Percentiles rank a stretch among this genome's conserved stretches.
Evolutionary conservation across 1,140 invertebrate species (phyloP).

Genomic region (Marisa cornuarietis): DNA sequence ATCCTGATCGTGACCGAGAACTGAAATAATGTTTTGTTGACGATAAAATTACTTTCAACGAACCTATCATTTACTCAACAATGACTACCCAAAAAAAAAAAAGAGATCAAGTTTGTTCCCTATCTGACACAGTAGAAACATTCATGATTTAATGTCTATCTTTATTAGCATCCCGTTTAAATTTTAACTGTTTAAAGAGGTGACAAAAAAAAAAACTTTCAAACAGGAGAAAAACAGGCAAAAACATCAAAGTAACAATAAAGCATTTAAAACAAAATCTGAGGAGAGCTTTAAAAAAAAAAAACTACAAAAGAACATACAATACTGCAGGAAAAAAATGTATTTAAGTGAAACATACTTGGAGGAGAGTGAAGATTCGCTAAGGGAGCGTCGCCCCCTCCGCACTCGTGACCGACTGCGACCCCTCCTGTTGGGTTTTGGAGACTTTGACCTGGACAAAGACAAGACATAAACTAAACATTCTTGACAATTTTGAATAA

Average conservation of each 20-base stretch:
- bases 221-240: too few relatives aligned
- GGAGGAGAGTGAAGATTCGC: constrained; percentile 61
- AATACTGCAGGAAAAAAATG: neutral
- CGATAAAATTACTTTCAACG: constrained; percentile 5
- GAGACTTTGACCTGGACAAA: constrained; percentile 60
- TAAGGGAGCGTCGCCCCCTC: constrained; percentile 53
- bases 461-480: neutral
- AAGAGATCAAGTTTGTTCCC: too few relatives aligned
- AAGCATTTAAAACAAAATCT: too few relatives aligned
- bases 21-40: constrained; percentile 37
- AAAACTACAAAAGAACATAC: neutral
- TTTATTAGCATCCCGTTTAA: too few relatives aligned
- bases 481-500: neutral
- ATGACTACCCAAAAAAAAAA: too few relatives aligned
- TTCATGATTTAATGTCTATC: too few relatives aligned
- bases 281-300: too few relatives aligned
- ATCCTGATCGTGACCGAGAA: constrained; percentile 59
- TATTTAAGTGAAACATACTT: constrained; percentile 41
- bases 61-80: neutral
- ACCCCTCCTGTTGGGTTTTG: constrained; percentile 51
- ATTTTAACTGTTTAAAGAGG: too few relatives aligned
- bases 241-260: too few relatives aligned
- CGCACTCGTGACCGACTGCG: constrained; percentile 58
- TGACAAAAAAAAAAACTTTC: too few relatives aligned
- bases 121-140: too few relatives aligned